Base-by-base conservation (phyloP, 2,113 vertebrate genomes). In the Platycercus adscitus region DNA sequence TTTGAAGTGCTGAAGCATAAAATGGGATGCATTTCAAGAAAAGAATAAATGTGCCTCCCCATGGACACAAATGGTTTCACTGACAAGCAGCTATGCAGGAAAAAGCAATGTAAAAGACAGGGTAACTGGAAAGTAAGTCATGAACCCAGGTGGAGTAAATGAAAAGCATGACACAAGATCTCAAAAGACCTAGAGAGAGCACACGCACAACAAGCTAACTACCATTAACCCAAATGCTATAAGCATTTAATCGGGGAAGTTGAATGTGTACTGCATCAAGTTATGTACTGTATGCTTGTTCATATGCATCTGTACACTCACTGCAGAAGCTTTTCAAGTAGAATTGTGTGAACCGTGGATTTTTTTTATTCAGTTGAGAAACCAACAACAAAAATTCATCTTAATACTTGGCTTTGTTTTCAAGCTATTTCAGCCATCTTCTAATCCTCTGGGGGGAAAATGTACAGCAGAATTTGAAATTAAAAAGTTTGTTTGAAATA, bases 401-500 rank as follows among this genome's bases (percentile, higher is more conserved):
- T 89, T 93, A 95, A 87, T 93, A 86, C 89, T 95, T 95, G 75
- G 24, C n/a, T 91, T 89, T 91, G 58, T 92, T 92, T 95, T 89
- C 66, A 66, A 87, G 84, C 46, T 87, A 77, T 92, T 96, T 89
- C 65, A 89, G 61, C 53, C 49, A 75, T 93, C 84, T 90, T 91
- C 56, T 81, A 76, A 84, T 87, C 61, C 87, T 91, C 87, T 43
- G 8, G 65, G 11, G 77, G 21, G 1, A 4, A 70, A 95, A 83
- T 53, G 41, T 88, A 69, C 37, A 91, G 84, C 21, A 89, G 88
- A 95, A 94, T 79, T 65, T 49, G 39, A 94, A 95, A 95, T 85
- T 44, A 89, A 95, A 89, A 72, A 50, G 29, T 69, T 78, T 76
- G 53, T 89, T 95, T 89, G 77, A 95, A 96, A 94, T 89, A 87